Evolutionary conservation across 2,113 vertebrate genomes (phyloP).

Genomic region (Deroptyus accipitrinus): DNA sequence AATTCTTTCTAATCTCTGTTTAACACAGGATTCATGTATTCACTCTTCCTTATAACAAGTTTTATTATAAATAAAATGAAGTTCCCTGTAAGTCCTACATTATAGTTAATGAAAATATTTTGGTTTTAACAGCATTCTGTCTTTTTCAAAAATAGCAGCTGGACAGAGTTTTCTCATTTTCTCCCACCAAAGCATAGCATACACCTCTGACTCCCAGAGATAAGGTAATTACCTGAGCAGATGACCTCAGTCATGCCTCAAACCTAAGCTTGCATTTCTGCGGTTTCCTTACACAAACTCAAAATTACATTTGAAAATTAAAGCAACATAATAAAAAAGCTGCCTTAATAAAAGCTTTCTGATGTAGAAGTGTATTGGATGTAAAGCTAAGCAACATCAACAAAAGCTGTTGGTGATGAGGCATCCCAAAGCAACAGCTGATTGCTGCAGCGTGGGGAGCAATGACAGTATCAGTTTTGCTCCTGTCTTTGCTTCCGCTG

Average conservation of each 20-base stretch:
- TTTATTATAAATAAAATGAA: not conserved
- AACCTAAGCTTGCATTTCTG: not conserved
- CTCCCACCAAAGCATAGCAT: not conserved
- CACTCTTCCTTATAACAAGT: not conserved
- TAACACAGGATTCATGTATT: not conserved
- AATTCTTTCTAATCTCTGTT: not conserved
- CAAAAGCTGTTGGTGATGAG: no score
- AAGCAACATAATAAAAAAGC: not conserved
- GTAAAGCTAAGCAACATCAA: not conserved
- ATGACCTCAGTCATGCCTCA: not conserved
- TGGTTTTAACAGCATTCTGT: not conserved
- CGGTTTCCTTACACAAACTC: not conserved
- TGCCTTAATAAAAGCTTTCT: no score
- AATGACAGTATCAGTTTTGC: not conserved
- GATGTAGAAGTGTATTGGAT: accelerated
- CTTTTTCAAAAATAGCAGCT: not conserved
- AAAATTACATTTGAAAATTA: not conserved
- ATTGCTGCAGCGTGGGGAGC: not conserved
- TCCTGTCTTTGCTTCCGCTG: not conserved
- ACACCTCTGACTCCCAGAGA: not conserved
- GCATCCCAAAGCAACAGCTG: not conserved
- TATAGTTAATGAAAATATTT: not conserved
- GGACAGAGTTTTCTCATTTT: conserved; percentile 22
- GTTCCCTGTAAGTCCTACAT: not conserved
- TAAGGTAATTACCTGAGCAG: not conserved